Percentiles rank a stretch among this genome's conserved stretches.
These are phyloP conservation scores for Plutomurus gul DNA, from an alignment of 1,140 invertebrate genomes.

Conservation along the genomic window DNA sequence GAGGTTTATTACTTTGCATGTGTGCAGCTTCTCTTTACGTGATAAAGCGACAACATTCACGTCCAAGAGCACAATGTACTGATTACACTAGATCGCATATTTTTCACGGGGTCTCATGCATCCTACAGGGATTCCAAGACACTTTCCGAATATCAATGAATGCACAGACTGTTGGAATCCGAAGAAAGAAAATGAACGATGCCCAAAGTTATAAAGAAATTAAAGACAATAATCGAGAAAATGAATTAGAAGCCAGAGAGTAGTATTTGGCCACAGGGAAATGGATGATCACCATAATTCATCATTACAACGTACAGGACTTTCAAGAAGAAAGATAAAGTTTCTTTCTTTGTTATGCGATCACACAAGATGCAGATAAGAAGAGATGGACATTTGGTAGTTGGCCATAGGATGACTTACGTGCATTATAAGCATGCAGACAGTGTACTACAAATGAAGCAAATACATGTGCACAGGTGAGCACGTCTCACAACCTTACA, in stretches of 20 bases:
- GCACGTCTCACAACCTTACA: background rate
- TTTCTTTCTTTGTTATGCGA: background rate
- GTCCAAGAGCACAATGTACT: too few species aligned
- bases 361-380: background rate
- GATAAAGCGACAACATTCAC: too few species aligned
- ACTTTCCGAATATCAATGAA: background rate
- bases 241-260: background rate
- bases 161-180: background rate
- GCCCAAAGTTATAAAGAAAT: conserved; percentile 10
- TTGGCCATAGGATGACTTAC: background rate
- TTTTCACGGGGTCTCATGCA: background rate
- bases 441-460: background rate
- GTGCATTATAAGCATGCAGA: too few species aligned
- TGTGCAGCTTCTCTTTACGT: too few species aligned
- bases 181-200: background rate
- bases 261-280: conserved; percentile 1
- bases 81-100: background rate
- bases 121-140: background rate
- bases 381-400: background rate
- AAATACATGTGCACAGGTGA: background rate
- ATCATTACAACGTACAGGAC: background rate
- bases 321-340: too few species aligned
- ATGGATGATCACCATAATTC: conserved; percentile 3
- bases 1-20: too few species aligned
- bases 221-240: conserved; percentile 26